Percentiles rank a stretch among this genome's conserved stretches.
These are phyloP conservation scores for Cyprinus carpio DNA, from an alignment of 2,113 vertebrate genomes.

Conservation along the genomic window DNA sequence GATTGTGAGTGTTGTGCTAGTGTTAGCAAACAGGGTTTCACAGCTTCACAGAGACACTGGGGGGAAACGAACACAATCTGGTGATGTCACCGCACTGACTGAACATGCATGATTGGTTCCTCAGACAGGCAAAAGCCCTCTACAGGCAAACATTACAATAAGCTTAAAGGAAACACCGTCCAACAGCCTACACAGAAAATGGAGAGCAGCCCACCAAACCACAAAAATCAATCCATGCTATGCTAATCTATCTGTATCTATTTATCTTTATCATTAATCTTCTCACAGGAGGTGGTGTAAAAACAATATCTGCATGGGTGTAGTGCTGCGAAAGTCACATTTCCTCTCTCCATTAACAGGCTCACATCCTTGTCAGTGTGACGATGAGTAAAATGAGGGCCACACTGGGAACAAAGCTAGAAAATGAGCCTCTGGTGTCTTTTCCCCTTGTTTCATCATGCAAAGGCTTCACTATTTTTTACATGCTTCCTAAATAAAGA, in stretches of 20 bases:
- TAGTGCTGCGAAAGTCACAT: not conserved
- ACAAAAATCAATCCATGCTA: not conserved
- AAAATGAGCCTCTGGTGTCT: not conserved
- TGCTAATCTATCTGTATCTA: too few species aligned
- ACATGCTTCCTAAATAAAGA: conserved; percentile 12
- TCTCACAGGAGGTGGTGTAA: not conserved
- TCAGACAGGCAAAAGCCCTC: conserved; percentile 44
- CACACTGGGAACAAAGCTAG: not conserved
- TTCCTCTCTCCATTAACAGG: too few species aligned
- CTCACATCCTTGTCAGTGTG: not conserved
- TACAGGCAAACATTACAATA: conserved; percentile 34
- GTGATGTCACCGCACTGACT: conserved; percentile 35
- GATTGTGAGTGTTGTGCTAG: conserved; percentile 33
- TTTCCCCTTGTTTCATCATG: conserved; percentile 26
- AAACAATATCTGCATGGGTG: conserved; percentile 5
- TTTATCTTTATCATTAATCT: not conserved
- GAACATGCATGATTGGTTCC: conserved; percentile 49
- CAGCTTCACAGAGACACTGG: conserved; percentile 31
- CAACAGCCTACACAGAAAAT: conserved; percentile 5
- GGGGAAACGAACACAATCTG: conserved; percentile 48
- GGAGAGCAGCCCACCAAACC: not conserved
- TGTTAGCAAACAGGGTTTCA: conserved; percentile 49
- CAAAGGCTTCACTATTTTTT: not conserved
- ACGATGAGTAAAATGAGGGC: conserved; percentile 10
- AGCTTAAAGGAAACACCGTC: conserved; percentile 10